A percentile compares a stretch with the other conserved stretches of the same genome.
These are phyloP conservation scores for Murina feae DNA, from an alignment of 2,113 vertebrate species.

Conservation along the genomic window DNA sequence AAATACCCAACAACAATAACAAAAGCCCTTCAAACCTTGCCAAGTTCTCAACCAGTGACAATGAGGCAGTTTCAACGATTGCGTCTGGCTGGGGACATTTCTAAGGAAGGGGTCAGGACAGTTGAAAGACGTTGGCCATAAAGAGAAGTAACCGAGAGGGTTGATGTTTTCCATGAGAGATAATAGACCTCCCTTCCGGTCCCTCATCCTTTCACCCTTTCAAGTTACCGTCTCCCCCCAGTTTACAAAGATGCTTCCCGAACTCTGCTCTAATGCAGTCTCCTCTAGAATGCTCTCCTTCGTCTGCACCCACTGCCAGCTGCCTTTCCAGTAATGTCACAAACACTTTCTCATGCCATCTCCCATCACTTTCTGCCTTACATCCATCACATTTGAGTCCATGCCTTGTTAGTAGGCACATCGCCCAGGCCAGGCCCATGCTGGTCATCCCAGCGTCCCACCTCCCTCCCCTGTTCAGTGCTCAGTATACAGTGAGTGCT, in stretches of 20 bases:
- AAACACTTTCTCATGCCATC: not conserved
- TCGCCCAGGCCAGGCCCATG: not conserved
- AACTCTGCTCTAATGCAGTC: not conserved
- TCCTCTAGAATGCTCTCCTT: slow-evolving; percentile 22
- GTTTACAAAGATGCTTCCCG: slow-evolving; percentile 1
- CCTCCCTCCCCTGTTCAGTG: not conserved
- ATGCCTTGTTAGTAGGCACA: not conserved
- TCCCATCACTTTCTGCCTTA: not conserved
- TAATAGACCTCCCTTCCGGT: not conserved
- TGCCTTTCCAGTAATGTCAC: not conserved
- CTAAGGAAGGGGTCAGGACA: slow-evolving; percentile 48
- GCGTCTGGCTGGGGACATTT: slow-evolving; percentile 48
- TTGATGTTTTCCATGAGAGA: slow-evolving; percentile 20
- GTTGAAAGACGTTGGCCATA: slow-evolving; percentile 39
- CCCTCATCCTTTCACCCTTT: not conserved
- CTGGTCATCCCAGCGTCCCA: not conserved
- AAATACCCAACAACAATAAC: slow-evolving; percentile 67
- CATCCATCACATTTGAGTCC: not conserved
- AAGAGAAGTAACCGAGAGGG: slow-evolving; percentile 42
- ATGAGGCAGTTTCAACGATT: slow-evolving; percentile 55
- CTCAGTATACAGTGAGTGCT: slow-evolving; percentile 34
- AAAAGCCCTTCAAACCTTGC: slow-evolving; percentile 59
- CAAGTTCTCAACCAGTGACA: slow-evolving; percentile 57
- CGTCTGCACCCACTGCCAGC: not conserved
- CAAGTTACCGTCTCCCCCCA: not conserved